Base-by-base conservation (phyloP, 2,113 vertebrate genomes). In the Salminus brasiliensis region DNA sequence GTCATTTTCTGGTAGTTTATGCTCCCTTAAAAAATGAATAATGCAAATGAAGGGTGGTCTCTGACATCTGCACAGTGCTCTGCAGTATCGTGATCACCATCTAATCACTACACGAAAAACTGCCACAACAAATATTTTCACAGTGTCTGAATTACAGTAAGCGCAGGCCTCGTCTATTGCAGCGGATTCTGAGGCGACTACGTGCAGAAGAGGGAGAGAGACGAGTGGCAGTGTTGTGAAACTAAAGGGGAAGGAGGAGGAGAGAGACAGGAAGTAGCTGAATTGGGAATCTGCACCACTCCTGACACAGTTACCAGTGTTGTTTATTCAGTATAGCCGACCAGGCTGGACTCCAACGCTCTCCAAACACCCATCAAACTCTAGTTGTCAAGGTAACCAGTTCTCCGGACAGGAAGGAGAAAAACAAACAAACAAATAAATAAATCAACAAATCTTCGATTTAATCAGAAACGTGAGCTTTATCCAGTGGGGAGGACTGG, bases 301-400 rank as follows among this genome's bases (percentile, higher is more conserved):
- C 83, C 87, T 89, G 89, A 93, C 91, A 91, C 88, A 88, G 86
- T 92, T 88, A 85, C 80, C 86, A 84, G 89, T 82, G 79, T 86
- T 88, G 88, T 91, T 92, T 90, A 88, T 88, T 91, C 87, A 79
- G 88, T 85, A 84, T 84, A 85, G 86, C 84, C 84, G 43, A n/a
- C n/a, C n/a, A n/a, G 16, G 78, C 85, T 89, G 76, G 43, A 84
- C 91, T 89, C 88, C 75, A 86, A 82, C 63, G 65, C 88, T 85
- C 83, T 83, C 62, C 78, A 87, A 85, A 87, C 89, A 87, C 88
- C 60, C 76, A 88, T 85, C 88, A 79, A 78, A 88, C 85, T 86
- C 87, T 87, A 90, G 92, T 94, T 93, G 92, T 93, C 93, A 94
- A 92, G 92, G 91, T 91, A 93, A 93, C 92, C 86, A 84, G 86